Evolutionary conservation across 2,797 vertebrate genomes (phyloP).

Genomic region (Enteromius argenteus): DNA sequence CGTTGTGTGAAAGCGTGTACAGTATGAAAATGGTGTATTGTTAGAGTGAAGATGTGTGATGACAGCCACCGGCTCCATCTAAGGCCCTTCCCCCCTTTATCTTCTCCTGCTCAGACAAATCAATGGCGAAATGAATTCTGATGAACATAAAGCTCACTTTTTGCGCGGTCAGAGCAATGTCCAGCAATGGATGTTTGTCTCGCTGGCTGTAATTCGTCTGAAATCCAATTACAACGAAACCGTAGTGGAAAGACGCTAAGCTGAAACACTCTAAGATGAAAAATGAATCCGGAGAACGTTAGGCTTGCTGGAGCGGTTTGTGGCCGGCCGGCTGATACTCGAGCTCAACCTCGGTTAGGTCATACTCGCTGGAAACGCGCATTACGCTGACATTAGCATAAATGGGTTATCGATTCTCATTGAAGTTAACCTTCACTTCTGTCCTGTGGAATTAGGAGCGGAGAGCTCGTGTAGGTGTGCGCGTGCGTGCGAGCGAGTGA

Average conservation of each 20-base stretch:
- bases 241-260: slow-evolving; percentile 27
- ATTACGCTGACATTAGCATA: slow-evolving; percentile 57
- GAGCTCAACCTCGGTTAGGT: slow-evolving; percentile 32
- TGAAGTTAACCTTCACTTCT: slow-evolving; percentile 50
- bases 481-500: not conserved
- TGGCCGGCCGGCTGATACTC: not conserved
- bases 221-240: slow-evolving; percentile 56
- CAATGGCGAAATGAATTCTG: slow-evolving; percentile 54
- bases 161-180: slow-evolving; percentile 36
- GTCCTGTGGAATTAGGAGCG: slow-evolving; percentile 38
- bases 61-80: slow-evolving; percentile 6
- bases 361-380: slow-evolving; percentile 39
- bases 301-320: not conserved
- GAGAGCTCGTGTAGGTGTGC: slow-evolving; percentile 31
- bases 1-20: not conserved
- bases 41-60: not conserved
- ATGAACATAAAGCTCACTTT: slow-evolving; percentile 43
- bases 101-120: slow-evolving; percentile 40
- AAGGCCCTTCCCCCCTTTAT: not conserved
- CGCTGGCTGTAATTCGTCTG: slow-evolving; percentile 39
- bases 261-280: slow-evolving; percentile 50
- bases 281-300: slow-evolving; percentile 37
- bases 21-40: slow-evolving; percentile 8
- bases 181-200: slow-evolving; percentile 41
- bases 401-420: slow-evolving; percentile 59